Percentiles rank a stretch among this genome's conserved stretches.
Conservation (phyloP, 1,140 invertebrate species). For the Bradynema listronoti region DNA sequence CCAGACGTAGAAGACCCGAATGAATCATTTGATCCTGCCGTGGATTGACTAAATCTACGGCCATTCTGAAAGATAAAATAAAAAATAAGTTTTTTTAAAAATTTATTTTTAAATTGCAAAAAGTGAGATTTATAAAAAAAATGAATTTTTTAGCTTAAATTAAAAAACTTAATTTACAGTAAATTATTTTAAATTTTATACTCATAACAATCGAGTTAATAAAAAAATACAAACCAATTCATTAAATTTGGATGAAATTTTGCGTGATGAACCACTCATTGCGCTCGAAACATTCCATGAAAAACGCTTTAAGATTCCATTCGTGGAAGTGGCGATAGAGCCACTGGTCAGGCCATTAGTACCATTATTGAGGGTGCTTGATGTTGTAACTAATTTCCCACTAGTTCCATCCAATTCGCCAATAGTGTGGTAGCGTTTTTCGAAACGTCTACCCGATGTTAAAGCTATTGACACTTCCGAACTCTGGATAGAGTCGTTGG, state of each 20-base stretch:
- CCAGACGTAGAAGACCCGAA: conserved; percentile 46
- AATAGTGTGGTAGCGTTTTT: conserved; percentile 54
- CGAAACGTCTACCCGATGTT: conserved; percentile 48
- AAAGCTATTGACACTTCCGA: too few species aligned
- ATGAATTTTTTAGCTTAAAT: background rate
- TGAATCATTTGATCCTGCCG: conserved; percentile 35
- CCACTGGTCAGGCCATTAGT: conserved; percentile 4
- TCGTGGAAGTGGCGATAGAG: conserved; percentile 10
- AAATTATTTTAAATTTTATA: background rate
- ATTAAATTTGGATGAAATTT: conserved; percentile 34
- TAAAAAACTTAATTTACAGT: background rate
- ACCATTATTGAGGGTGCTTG: background rate
- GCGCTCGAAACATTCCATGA: conserved; percentile 51
- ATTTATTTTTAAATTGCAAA: conserved; percentile 11
- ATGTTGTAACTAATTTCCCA: background rate
- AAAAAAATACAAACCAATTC: conserved; percentile 25
- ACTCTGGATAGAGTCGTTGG: too few species aligned
- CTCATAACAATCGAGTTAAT: background rate
- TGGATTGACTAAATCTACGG: conserved; percentile 46
- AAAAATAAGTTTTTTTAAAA: conserved; percentile 9
- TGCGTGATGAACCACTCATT: conserved; percentile 35
- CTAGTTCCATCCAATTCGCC: conserved; percentile 45
- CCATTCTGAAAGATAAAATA: conserved; percentile 27
- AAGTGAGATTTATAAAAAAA: conserved; percentile 8
- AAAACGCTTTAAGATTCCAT: conserved; percentile 49